These are phyloP conservation scores for Astur gentilis DNA, from an alignment of 2,113 vertebrate species.

Conservation along the genomic window DNA sequence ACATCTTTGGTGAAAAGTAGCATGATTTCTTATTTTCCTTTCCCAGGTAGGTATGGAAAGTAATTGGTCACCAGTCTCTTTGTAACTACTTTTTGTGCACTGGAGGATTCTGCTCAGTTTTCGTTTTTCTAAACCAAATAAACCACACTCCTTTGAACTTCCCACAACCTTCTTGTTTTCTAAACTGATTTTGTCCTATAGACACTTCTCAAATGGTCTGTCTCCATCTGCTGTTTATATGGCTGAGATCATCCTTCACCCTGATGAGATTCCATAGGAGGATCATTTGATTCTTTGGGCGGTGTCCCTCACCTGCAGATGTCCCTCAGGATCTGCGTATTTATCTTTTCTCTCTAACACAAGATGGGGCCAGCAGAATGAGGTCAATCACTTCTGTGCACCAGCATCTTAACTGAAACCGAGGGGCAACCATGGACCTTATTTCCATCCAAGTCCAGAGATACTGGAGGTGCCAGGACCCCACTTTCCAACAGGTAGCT, in stretches of 20 bases:
- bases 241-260: not conserved
- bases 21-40: not conserved
- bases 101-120: not conserved
- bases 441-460: not conserved
- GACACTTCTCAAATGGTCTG: not conserved
- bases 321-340: not conserved
- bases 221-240: not conserved
- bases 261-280: not conserved
- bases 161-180: not conserved
- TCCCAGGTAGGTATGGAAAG: not conserved
- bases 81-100: not conserved
- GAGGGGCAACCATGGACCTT: not conserved
- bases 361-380: not conserved
- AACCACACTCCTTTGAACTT: not conserved
- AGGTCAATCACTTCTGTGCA: not conserved
- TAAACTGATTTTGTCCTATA: not conserved
- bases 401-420: not conserved
- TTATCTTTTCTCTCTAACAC: not conserved
- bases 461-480: not conserved
- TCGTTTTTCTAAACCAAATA: not conserved
- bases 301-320: not conserved
- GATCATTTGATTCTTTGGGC: not conserved
- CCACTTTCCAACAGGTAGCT: not conserved
- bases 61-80: not conserved
- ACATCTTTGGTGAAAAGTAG: not conserved